Evolutionary conservation across 2,888 invertebrate species (phyloP).

Genomic region (Smittia sp.): DNA sequence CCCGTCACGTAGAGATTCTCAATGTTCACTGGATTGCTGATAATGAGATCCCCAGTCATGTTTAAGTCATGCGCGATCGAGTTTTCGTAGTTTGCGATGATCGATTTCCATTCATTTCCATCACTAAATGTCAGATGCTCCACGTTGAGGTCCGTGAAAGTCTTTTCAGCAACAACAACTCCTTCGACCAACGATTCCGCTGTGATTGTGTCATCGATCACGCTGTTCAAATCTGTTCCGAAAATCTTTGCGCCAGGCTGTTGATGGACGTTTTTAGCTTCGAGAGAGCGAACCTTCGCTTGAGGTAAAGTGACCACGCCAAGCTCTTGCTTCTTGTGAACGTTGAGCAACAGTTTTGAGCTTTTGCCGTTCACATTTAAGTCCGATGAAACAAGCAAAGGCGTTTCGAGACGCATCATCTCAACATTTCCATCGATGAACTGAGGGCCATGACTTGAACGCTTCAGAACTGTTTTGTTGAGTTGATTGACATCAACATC

Average conservation of each 20-base stretch:
- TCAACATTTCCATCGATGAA: conserved; percentile 49
- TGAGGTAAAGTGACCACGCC: not conserved
- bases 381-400: not conserved
- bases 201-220: conserved; percentile 48
- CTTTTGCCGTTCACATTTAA: not conserved
- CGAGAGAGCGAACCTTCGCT: not conserved
- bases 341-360: not conserved
- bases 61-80: not conserved
- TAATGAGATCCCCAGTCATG: conserved; percentile 18
- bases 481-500: conserved; percentile 53
- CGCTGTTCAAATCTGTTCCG: conserved; percentile 46
- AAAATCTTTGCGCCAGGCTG: conserved; percentile 45
- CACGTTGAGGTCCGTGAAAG: conserved; percentile 44
- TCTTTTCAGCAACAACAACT: conserved; percentile 46
- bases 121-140: conserved; percentile 29
- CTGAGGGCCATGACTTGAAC: conserved; percentile 53
- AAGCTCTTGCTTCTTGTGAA: not conserved
- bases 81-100: not conserved
- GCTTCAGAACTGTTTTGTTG: conserved; percentile 51
- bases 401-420: not conserved
- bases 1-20: conserved; percentile 18
- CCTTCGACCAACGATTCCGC: conserved; percentile 33
- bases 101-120: conserved; percentile 34
- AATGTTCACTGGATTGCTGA: conserved; percentile 27
- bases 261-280: not conserved